Conservation (phyloP, 2,888 invertebrate species). For the Lycocerus yunnanus region DNA sequence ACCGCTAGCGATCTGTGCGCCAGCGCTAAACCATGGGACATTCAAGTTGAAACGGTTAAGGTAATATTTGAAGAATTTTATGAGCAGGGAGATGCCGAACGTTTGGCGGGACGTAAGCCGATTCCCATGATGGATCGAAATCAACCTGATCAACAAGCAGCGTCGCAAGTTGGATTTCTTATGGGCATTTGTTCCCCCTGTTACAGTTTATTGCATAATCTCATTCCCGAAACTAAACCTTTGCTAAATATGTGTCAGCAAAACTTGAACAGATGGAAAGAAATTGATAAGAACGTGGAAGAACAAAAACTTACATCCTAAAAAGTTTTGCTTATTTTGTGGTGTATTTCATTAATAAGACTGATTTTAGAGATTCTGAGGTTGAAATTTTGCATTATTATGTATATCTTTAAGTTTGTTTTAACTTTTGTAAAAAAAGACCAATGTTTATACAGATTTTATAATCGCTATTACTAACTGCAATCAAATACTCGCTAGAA, state of each 20-base stretch:
- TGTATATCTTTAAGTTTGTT: not conserved
- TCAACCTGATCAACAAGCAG: slow-evolving; percentile 74
- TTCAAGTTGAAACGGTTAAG: slow-evolving; percentile 77
- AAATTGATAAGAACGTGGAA: slow-evolving; percentile 48
- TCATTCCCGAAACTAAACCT: slow-evolving; percentile 73
- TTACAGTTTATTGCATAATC: slow-evolving; percentile 67
- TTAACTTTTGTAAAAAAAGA: not conserved
- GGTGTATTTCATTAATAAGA: not conserved
- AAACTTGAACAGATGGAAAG: slow-evolving; percentile 67
- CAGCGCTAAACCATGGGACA: slow-evolving; percentile 82
- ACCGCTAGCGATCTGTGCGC: slow-evolving; percentile 84
- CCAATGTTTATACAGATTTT: not conserved
- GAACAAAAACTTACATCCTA: slow-evolving; percentile 4
- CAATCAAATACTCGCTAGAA: not conserved
- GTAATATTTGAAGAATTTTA: slow-evolving; percentile 85
- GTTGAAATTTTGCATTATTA: not conserved
- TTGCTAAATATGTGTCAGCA: slow-evolving; percentile 69
- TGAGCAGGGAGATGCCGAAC: slow-evolving; percentile 64
- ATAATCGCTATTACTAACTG: not conserved
- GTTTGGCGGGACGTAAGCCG: slow-evolving; percentile 64
- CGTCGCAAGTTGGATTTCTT: slow-evolving; percentile 81
- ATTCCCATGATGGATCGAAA: slow-evolving; percentile 73
- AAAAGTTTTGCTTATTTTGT: not conserved
- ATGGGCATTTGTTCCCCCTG: slow-evolving; percentile 82
- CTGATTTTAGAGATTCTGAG: not conserved